Base-by-base conservation (phyloP, 2,797 vertebrate species). In the Sphenopsis melanotis region DNA sequence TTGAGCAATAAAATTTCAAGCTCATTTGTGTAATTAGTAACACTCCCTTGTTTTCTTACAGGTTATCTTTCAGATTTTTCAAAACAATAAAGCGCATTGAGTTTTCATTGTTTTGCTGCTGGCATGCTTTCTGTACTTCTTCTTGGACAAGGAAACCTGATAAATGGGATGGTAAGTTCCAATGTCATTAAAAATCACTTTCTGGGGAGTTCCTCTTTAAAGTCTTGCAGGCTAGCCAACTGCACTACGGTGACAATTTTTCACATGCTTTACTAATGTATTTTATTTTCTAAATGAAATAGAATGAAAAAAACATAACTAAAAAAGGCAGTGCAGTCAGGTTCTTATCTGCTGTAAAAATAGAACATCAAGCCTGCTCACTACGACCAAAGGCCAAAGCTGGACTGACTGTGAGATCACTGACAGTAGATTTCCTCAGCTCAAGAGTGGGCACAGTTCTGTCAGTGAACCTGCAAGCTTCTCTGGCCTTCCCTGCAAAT, bases 101-200 rank as follows among this genome's bases (percentile, higher is more conserved):
- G 41, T 92, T 93, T 93, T 83, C 63, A 75, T 21, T 39, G 44
- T 36, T 94, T 84, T 57, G 65, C 69, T 88, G 15, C 69, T 85
- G 49, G 53, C 50, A 36, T 30, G 42, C 36, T 71, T 57, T 70
- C 52, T 63, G 20, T 41, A 46, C 39, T 93, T 81, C 69, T 87
- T 34, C 34, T 65, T 8, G 1, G 39, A 66, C 24, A 63, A 12
- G 29, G 11, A 89, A 89, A 61, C 23, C n/a, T 21, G 36, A 78
- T 55, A 82, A 93, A 89, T 42, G 63, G 2, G 5, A 83, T 22
- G 37, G n/a, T 49, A 78, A 72, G 24, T 86, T 91, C 60, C 52
- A n/a, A 16, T 36, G 30, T 47, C 5, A 4, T 57, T 93, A 95
- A 60, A 66, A 87, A 49, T 22, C 34, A 71, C 32, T 64, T 83